A percentile compares a stretch with the other conserved stretches of the same genome.
phyloP scores from a whole-genome alignment of 1,140 invertebrate species.

The Gryon sp. region DNA sequence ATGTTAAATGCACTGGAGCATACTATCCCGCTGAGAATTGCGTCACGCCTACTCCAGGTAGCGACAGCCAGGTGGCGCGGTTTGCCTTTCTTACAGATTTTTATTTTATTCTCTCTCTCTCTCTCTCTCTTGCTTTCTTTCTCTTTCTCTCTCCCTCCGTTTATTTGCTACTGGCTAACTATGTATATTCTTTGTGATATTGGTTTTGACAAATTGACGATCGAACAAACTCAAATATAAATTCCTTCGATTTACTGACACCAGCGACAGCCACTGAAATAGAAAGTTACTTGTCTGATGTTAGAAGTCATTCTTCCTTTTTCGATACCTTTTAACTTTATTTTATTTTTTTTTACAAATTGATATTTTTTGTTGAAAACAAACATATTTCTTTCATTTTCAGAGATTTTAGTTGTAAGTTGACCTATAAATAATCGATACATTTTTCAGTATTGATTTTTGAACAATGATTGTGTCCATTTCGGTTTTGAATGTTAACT shows the following conservation, averaged over 20 bases:
- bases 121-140: constrained; percentile 10
- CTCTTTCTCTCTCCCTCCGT: constrained; percentile 4
- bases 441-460: too few species aligned
- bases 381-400: too few species aligned
- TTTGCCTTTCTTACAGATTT: constrained; percentile 25
- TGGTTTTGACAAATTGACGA: constrained; percentile 61
- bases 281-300: constrained; percentile 14
- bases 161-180: constrained; percentile 49
- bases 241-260: constrained; percentile 20
- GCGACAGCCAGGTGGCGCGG: constrained; percentile 54
- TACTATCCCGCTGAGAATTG: constrained; percentile 49
- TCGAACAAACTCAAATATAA: constrained; percentile 12
- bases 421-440: too few species aligned
- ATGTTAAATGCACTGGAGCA: constrained; percentile 38
- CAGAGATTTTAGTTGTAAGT: too few species aligned
- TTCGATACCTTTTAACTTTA: background rate
- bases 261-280: constrained; percentile 16
- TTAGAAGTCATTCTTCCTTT: constrained; percentile 9
- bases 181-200: constrained; percentile 55
- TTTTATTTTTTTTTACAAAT: too few species aligned
- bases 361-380: too few species aligned
- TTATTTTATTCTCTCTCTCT: background rate
- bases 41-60: constrained; percentile 61
- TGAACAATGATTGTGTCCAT: too few species aligned
- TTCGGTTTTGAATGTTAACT: too few species aligned